phyloP scores from a whole-genome alignment of 2,113 vertebrate genomes.

The Petaurus breviceps region DNA sequence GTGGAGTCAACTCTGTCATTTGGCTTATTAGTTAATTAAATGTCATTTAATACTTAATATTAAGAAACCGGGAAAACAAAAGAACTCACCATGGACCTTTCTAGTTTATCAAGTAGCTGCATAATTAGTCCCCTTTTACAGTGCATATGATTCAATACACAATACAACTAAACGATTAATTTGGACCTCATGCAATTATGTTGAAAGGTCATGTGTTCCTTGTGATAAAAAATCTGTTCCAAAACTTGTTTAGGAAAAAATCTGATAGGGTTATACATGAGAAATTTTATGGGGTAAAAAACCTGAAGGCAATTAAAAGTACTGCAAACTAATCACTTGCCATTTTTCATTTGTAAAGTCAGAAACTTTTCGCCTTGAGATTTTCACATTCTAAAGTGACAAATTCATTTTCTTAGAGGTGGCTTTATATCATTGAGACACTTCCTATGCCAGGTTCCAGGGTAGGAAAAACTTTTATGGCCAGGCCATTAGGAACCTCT shows the following conservation, averaged over 20 bases:
- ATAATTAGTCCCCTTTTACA: conserved; percentile 72
- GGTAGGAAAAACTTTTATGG: conserved; percentile 54
- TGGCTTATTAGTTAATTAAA: conserved; percentile 71
- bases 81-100: conserved; percentile 55
- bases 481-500: conserved; percentile 57
- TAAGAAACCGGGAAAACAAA: conserved; percentile 54
- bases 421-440: conserved; percentile 48
- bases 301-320: conserved; percentile 64
- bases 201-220: conserved; percentile 77
- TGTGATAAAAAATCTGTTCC: conserved; percentile 52
- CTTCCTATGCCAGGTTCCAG: conserved; percentile 62
- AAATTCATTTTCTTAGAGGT: conserved; percentile 38
- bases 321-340: conserved; percentile 62
- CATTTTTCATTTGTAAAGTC: conserved; percentile 71
- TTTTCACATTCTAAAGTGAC: conserved; percentile 59
- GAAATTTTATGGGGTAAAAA: conserved; percentile 55
- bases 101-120: conserved; percentile 52
- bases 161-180: conserved; percentile 72
- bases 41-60: conserved; percentile 60
- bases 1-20: conserved; percentile 64
- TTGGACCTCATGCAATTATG: conserved; percentile 63
- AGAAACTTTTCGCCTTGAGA: conserved; percentile 53
- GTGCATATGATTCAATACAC: conserved; percentile 56
- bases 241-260: conserved; percentile 47
- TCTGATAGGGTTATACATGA: conserved; percentile 51